phyloP scores from a whole-genome alignment of 2,113 vertebrate species.

The Perca fluviatilis region DNA sequence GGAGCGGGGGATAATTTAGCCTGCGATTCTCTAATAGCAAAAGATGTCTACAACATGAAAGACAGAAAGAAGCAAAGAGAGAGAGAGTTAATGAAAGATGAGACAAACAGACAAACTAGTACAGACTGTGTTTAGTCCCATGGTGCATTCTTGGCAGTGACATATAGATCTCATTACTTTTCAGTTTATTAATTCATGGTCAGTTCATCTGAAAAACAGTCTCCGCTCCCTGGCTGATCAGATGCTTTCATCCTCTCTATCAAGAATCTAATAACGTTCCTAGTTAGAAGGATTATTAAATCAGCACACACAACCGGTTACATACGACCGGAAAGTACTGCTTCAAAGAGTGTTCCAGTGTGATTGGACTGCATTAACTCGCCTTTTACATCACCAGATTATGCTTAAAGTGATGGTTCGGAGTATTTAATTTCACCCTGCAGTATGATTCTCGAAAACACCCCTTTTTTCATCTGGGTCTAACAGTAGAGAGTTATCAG shows the following conservation, averaged over 20 bases:
- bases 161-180: conserved; percentile 27
- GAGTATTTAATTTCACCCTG: too few relatives aligned
- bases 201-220: conserved; percentile 6
- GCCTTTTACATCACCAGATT: not conserved
- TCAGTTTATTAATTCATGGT: conserved; percentile 36
- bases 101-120: not conserved
- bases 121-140: conserved; percentile 29
- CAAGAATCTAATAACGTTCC: conserved; percentile 2
- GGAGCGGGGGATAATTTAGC: too few relatives aligned
- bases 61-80: not conserved
- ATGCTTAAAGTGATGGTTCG: too few relatives aligned
- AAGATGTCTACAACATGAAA: conserved; percentile 2
- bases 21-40: not conserved
- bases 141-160: conserved; percentile 29
- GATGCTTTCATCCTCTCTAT: conserved; percentile 10
- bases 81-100: not conserved
- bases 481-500: too few relatives aligned
- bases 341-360: not conserved
- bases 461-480: too few relatives aligned
- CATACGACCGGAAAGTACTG: not conserved
- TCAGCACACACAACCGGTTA: not conserved
- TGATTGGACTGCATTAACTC: not conserved
- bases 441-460: too few relatives aligned
- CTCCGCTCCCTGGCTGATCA: conserved; percentile 6
- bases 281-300: conserved; percentile 9